Evolutionary conservation across 2,888 invertebrate species (phyloP).

Genomic region (Philereme transversata): DNA sequence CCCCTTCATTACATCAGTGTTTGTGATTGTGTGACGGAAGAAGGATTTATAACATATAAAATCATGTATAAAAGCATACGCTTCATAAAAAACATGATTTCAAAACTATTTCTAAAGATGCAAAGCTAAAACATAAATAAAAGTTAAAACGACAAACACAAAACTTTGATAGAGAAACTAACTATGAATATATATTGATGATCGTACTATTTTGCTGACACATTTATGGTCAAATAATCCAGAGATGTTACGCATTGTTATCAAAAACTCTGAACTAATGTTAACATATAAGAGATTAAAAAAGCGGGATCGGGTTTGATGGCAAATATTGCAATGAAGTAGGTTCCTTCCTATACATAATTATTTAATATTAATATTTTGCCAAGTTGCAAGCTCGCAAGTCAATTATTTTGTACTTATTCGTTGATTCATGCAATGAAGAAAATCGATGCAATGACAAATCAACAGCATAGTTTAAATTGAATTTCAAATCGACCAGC

Average conservation of each 20-base stretch:
- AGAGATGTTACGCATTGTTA: background rate
- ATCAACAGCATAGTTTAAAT: too few species aligned
- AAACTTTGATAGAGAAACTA: background rate
- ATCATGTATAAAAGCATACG: background rate
- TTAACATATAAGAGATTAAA: background rate
- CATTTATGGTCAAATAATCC: constrained; percentile 11
- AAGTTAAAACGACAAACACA: background rate
- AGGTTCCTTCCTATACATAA: too few species aligned
- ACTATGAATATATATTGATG: constrained; percentile 7
- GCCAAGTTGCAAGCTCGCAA: too few species aligned
- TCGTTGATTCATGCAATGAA: too few species aligned
- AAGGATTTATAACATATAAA: background rate
- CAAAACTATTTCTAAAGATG: constrained; percentile 5
- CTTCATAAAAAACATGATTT: constrained; percentile 4
- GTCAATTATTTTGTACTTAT: too few species aligned
- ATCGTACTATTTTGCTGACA: constrained; percentile 10
- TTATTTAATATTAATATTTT: too few species aligned
- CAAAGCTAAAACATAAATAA: constrained; percentile 9
- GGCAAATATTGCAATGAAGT: too few species aligned
- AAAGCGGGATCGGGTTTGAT: too few species aligned
- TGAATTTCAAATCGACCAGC: constrained; percentile 2
- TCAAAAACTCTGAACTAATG: constrained; percentile 1
- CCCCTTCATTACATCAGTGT: constrained; percentile 46
- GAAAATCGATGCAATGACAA: too few species aligned
- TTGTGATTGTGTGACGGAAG: constrained; percentile 23